Evolutionary conservation across 2,888 invertebrate genomes (phyloP), one percentile per base, ranked within the genome.

Genomic region (Phyto melanocephala): DNA sequence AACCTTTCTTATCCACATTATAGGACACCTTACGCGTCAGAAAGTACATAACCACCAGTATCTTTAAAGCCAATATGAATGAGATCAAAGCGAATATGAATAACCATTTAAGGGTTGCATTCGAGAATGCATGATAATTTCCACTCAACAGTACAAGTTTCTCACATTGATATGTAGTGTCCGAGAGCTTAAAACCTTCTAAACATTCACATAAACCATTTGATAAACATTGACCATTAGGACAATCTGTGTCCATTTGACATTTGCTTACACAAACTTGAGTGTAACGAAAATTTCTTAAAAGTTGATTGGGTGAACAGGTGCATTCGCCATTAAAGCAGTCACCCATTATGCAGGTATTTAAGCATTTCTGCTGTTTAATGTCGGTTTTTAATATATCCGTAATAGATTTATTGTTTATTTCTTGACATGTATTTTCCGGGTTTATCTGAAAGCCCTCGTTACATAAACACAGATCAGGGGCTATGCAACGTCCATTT

Each of bases 1-100:
- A 40, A 84, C 86, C 86, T 58, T 84, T 82, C 20, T 84, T 79
- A 37, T 75, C 84, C 7, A 86, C 85, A 81, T 86, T 84, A 28
- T 86, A 86, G 0, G 82, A 82, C 24, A 65, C 81, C 22, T 71
- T 83, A 1, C 72, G 65, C 0, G 81, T 60, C 8, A 85, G 78
- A 24, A 79, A 63, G 10, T 65, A 86, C 80, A 86, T 79, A 0
- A 85, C 42, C 22, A 82, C 35, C 7, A 85, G 50, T 22, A 86
- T 83, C 7, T 72, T 54, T 13, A 77, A 60, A 0, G 82, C 80
- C 70, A 86, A 63, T 8, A 85, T 71, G 50, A 84, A 67, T 3
- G 84, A 71, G 10, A 85, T 54, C 28, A 79, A 37, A 2, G 79
- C 83, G 17, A 86, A 68, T 63, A 86, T 82, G 40, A 81, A 81